Evolutionary conservation across 2,797 vertebrate genomes (phyloP), one percentile per base, ranked within the genome.

Genomic region (Oceanodroma leucorhoa): DNA sequence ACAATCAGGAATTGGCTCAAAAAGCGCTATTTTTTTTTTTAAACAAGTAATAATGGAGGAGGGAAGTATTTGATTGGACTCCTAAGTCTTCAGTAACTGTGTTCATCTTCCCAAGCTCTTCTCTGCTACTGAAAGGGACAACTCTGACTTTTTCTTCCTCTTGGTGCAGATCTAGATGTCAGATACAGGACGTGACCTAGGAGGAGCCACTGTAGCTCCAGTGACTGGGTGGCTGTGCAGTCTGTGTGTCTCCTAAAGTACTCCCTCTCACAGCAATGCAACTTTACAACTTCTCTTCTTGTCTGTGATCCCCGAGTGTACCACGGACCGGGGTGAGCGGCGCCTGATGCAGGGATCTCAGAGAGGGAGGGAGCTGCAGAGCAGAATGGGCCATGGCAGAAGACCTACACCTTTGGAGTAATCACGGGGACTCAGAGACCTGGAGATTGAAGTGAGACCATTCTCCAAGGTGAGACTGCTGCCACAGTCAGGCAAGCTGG

Each of bases 321-420:
- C 55, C 40, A 77, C 0, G 0, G 61, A 75, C 30, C 45, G 24
- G 23, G 29, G 10, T 2, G 5, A 60, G 41, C 57, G 69, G 27
- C 24, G 50, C 27, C 17, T 46, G 20, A 57, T 2, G 2, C 18
- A 26, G 43, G 9, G 27, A 60, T 61, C 61, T 83, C 38, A 40
- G 69, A 55, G 9, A 38, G 7, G 14, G 20, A 88, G 10, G 18
- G 51, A 91, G 46, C 16, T 69, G 8, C 0, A 0, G 53, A 7
- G 32, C 26, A 24, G 58, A 78, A 79, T 6, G 34, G 50, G 15
- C 50, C 34, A 17, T 38, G 24, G 54, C 2, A 9, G 30, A 34
- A 73, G 10, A 82, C 29, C 22, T 45, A 48, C 11, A 48, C 24
- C 40, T 60, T 20, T 62, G 51, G 45, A 77, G 32, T 23, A 87